Evolutionary conservation across 2,113 vertebrate genomes (phyloP).

Genomic region (Catagonus wagneri): DNA sequence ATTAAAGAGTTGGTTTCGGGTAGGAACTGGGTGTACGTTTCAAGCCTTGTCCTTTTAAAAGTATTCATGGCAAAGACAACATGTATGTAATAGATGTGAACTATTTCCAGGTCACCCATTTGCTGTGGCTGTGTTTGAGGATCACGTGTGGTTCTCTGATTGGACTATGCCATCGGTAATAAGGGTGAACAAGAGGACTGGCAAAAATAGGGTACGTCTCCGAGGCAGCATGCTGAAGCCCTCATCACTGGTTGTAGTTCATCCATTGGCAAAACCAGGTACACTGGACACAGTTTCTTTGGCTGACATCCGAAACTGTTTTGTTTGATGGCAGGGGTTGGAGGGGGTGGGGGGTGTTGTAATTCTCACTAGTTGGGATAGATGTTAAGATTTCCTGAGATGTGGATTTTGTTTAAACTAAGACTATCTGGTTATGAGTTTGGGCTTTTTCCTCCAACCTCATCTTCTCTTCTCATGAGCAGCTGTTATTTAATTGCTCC

Average conservation of each 20-base stretch:
- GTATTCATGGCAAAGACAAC: background rate
- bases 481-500: background rate
- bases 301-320: slow-evolving; percentile 13
- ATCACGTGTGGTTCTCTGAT: slow-evolving; percentile 94
- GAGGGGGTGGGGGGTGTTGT: background rate
- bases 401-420: background rate
- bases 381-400: slow-evolving; percentile 30
- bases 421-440: background rate
- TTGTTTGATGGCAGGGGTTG: background rate
- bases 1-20: background rate
- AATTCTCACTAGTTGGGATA: background rate
- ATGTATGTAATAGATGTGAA: slow-evolving; percentile 2
- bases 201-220: slow-evolving; percentile 89
- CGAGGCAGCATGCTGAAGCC: slow-evolving; percentile 92
- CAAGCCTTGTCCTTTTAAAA: background rate
- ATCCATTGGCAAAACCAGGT: slow-evolving; percentile 97
- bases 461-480: too few species aligned
- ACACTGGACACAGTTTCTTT: slow-evolving; percentile 78
- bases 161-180: slow-evolving; percentile 89
- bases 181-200: slow-evolving; percentile 92
- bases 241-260: slow-evolving; percentile 92
- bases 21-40: background rate
- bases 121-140: slow-evolving; percentile 92
- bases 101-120: slow-evolving; percentile 91
- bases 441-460: background rate